Conservation (phyloP, 1,140 invertebrate genomes). For the Gyrodactylus salaris region DNA sequence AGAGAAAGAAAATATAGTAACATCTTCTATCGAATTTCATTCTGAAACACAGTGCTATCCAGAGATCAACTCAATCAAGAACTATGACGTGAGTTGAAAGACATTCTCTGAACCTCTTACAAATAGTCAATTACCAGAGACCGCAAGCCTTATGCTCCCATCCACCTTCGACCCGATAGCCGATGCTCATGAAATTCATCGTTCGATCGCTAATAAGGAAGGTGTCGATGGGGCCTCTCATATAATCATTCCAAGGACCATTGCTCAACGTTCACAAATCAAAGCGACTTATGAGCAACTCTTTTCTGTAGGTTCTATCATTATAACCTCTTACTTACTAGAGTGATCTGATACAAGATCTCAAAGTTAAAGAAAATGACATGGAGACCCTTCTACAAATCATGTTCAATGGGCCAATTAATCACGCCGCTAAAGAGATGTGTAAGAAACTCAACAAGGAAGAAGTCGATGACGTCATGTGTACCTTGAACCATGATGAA, state of each 20-base stretch:
- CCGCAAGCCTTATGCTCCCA: not conserved
- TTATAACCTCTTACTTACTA: not conserved
- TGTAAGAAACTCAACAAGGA: not conserved
- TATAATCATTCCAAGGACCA: not conserved
- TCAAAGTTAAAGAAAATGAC: not conserved
- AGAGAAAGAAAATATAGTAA: no score
- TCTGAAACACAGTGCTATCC: no score
- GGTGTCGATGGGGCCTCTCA: no score
- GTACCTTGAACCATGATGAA: not conserved
- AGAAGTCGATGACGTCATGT: not conserved
- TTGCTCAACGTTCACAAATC: not conserved
- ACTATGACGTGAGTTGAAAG: no score
- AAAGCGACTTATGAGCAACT: not conserved
- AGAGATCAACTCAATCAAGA: no score
- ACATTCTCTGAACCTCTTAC: not conserved
- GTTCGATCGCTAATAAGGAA: not conserved
- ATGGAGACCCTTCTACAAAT: not conserved
- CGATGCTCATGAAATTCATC: not conserved
- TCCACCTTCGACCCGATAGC: not conserved
- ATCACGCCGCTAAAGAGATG: not conserved
- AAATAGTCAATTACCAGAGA: not conserved
- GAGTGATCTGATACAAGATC: not conserved
- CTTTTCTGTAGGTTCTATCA: not conserved
- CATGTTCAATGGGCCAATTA: not conserved
- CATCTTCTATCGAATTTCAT: no score